Evolutionary conservation across 1,140 invertebrate genomes (phyloP), one percentile per base, ranked within the genome.

Genomic region (Plodia interpunctella): DNA sequence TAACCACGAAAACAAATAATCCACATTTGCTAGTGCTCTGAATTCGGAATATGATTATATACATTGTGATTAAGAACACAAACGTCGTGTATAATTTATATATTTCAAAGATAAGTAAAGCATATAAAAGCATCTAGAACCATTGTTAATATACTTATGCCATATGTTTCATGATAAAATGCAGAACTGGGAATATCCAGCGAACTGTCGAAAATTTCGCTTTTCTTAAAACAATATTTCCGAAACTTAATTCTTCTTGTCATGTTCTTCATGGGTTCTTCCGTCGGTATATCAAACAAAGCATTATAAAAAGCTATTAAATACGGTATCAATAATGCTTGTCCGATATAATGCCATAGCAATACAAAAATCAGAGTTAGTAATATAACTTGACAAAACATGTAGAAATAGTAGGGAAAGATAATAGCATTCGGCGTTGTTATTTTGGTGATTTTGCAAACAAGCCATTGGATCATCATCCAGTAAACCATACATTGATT

Each of bases 351-450:
- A 5, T 73, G 54, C 85, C 85, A 88, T 5, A 88, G 3, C 0
- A 76, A 9, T 21, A 63, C 15, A 55, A 88, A 85, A 15, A 80
- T 58, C n/a, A 62, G 0, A 5, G 80, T 79, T 25, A 85, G 18
- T 5, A 80, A 55, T 19, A 87, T 65, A 1, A 88, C 78, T 78
- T 88, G 85, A 52, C 75, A 80, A 50, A 85, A 87, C 59, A 88
- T 76, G 51, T 88, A 84, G 50, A 88, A 88, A 53, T 79, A 88
- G 44, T 88, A 88, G 0, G 85, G 85, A 35, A 84, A 88, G 19
- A 87, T 65, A 1, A 88, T 75, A 5, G 83, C 70, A 19, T 85
- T 74, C 10, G 83, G 82, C 3, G 77, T 79, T 0, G 80, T 83
- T 0, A 80, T 5, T 57, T 62, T 68, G 0, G 76, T 78, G 5